Base-by-base conservation (phyloP, 64 coral and sea anemone genomes). In the Porites australiensis region DNA sequence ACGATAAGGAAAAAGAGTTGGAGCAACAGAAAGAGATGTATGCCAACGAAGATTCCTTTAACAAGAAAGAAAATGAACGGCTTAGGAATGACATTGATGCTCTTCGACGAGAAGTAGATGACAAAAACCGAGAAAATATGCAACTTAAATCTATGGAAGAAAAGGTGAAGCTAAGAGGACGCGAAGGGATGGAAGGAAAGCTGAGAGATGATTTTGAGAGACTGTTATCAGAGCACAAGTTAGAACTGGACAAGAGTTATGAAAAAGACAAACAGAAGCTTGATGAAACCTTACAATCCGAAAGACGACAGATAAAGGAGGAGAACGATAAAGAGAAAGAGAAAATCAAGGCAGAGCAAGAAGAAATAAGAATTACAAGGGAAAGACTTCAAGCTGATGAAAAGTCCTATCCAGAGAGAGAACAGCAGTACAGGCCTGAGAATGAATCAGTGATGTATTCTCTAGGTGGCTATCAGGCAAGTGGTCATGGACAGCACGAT, bases 201-300 rank as follows among this genome's bases (percentile, higher is more conserved):
- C 93, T 98, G 4, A 94, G 74, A 44, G 96, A 98, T 78, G 96
- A 98, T 77, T 95, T 98, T 37, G 96, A 98, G 14, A 98, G 81
- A 75, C 82, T 98, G 3, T 47, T 98, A 27, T 82, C 75, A 79
- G 90, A 98, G 8, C 79, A 98, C 45, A 95, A 95, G 75, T 14
- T 51, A 43, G 93, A 98, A 90, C 74, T 98, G 16, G 96, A 98
- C 15, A 94, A 77, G 66, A 92, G 76, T 18, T 98, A 86, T 57
- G 78, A 89, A 61, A 84, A 19, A 18, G 93, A 98, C 19, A 83
- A 88, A 74, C 89, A 98, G 64, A 50, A 76, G 15, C 93, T 98
- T 85, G 82, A 77, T 70, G 82, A 85, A 85, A 86, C 53, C 44
- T 59, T 93, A 77, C 83, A 85, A 92, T 69, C 53, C 51, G 93